A percentile compares a stretch with the other conserved stretches of the same genome.
phyloP scores from a whole-genome alignment of 2,113 vertebrate species.

The Oncorhynchus tshawytscha region DNA sequence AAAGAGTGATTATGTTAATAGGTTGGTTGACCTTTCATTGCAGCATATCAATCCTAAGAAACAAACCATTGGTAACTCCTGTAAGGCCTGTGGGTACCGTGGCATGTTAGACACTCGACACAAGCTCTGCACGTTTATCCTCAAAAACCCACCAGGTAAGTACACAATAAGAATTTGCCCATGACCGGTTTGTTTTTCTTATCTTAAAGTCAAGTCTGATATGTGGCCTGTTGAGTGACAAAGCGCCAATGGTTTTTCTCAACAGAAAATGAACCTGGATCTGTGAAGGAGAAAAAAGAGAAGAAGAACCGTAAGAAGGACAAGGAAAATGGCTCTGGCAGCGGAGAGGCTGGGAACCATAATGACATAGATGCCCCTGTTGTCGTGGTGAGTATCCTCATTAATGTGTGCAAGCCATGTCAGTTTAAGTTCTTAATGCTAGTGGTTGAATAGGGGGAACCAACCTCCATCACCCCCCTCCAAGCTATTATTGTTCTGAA shows the following conservation, averaged over 20 bases:
- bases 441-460: background rate
- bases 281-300: slow-evolving; percentile 94
- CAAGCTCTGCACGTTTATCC: slow-evolving; percentile 99
- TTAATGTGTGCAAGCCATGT: too few species aligned
- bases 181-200: background rate
- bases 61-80: slow-evolving; percentile 98
- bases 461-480: too few species aligned
- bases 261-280: slow-evolving; percentile 85
- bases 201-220: background rate
- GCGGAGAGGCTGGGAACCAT: slow-evolving; percentile 78
- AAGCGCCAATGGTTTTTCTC: background rate
- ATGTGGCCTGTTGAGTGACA: background rate
- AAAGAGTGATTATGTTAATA: background rate
- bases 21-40: background rate
- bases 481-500: background rate
- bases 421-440: background rate
- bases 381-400: slow-evolving; percentile 77
- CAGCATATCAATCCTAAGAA: slow-evolving; percentile 99
- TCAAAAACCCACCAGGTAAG: slow-evolving; percentile 99
- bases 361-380: slow-evolving; percentile 87
- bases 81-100: slow-evolving; percentile 98
- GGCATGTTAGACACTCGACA: slow-evolving; percentile 99
- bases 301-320: slow-evolving; percentile 98
- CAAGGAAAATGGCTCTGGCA: slow-evolving; percentile 96
- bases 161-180: background rate